A percentile compares a stretch with the other conserved stretches of the same genome.
Conservation (phyloP, 1,140 invertebrate genomes). For the Ectropis grisescens region DNA sequence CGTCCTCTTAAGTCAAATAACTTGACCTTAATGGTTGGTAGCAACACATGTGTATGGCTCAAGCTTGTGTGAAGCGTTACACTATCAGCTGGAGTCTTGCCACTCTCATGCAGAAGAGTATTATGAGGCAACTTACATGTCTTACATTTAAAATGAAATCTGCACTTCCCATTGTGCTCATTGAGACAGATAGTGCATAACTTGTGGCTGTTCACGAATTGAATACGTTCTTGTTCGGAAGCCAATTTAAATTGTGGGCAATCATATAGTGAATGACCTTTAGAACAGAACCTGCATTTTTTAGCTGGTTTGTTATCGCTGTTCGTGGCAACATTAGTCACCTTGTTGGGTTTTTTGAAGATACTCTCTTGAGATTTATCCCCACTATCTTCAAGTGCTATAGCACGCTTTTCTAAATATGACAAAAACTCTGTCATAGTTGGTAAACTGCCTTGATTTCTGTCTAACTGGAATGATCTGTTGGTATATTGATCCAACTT, state of each 20-base stretch:
- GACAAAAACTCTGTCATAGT: constrained; percentile 11
- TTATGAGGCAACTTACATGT: constrained; percentile 7
- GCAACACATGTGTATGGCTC: no score
- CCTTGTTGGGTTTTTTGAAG: no score
- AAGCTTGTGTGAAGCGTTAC: no score
- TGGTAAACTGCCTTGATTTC: constrained; percentile 8
- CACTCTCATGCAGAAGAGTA: constrained; percentile 2
- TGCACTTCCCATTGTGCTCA: constrained; percentile 5
- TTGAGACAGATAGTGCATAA: constrained; percentile 10
- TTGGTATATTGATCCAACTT: constrained; percentile 14
- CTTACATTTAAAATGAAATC: constrained; percentile 9
- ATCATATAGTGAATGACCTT: constrained; percentile 1
- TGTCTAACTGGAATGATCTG: constrained; percentile 15
- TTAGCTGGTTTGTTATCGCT: no score
- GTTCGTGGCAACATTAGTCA: no score
- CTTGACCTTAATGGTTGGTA: constrained; percentile 7
- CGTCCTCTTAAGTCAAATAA: constrained; percentile 1
- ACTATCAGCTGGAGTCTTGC: no score
- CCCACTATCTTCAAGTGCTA: constrained; percentile 11
- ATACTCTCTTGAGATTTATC: no score
- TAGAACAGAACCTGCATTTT: no score
- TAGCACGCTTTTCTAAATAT: constrained; percentile 19
- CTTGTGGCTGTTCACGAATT: constrained; percentile 2
- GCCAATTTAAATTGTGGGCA: constrained; percentile 6
- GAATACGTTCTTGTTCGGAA: neutral